Evolutionary conservation across 1,140 invertebrate genomes (phyloP).

Genomic region (Cepaea nemoralis): DNA sequence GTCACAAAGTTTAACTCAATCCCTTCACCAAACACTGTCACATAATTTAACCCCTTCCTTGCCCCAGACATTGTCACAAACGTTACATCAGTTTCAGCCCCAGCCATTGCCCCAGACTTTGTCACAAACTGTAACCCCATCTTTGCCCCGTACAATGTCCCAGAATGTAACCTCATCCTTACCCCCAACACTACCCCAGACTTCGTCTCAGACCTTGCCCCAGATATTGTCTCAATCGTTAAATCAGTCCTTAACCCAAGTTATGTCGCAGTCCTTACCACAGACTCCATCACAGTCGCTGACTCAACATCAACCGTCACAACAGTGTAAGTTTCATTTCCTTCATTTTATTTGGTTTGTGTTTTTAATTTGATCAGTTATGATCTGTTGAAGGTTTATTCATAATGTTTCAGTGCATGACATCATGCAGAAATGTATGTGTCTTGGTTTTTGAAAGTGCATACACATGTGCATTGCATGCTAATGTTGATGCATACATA

Average conservation of each 20-base stretch:
- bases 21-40: neutral
- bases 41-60: no score
- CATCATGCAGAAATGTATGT: no score
- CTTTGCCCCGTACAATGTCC: neutral
- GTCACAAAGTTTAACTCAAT: neutral
- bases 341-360: neutral
- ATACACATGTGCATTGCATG: no score
- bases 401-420: no score
- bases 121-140: neutral
- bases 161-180: neutral
- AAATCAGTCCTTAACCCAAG: neutral
- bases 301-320: neutral
- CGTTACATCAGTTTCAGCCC: neutral
- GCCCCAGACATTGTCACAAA: no score
- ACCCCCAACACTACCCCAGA: neutral
- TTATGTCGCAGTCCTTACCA: constrained; percentile 5
- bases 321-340: constrained; percentile 20
- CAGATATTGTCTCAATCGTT: neutral
- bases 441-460: no score
- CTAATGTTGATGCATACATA: no score
- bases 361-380: no score
- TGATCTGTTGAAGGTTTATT: no score
- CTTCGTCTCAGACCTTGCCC: neutral
- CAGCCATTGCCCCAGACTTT: neutral
- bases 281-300: neutral